Conservation (phyloP, 1,140 invertebrate genomes). For the Myzus persicae region DNA sequence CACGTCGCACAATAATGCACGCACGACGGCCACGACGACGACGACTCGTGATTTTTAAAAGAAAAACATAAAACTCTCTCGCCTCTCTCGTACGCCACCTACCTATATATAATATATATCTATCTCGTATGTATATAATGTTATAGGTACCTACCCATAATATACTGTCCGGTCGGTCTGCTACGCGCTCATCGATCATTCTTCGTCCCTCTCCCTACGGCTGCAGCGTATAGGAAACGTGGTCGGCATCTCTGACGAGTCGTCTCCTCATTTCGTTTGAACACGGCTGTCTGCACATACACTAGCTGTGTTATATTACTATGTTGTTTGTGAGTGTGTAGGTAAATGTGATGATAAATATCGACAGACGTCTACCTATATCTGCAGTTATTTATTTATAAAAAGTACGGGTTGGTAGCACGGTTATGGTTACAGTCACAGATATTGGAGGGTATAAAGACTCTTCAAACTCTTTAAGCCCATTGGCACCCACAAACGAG, state of each 20-base stretch:
- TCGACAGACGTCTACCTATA: not conserved
- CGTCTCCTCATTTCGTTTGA: not conserved
- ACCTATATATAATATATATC: not conserved
- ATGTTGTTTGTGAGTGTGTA: not conserved
- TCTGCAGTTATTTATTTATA: not conserved
- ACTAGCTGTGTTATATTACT: too few species aligned
- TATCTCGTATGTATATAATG: not conserved
- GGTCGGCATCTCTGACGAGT: constrained; percentile 50
- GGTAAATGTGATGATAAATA: not conserved
- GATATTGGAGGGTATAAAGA: not conserved
- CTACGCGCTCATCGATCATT: not conserved
- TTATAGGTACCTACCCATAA: not conserved
- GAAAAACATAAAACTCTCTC: constrained; percentile 44
- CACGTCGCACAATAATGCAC: not conserved
- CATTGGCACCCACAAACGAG: too few species aligned
- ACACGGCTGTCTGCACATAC: not conserved
- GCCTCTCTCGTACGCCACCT: not conserved
- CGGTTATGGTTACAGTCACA: not conserved
- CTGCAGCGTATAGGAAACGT: constrained; percentile 14
- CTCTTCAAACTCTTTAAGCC: too few species aligned
- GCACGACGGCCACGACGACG: constrained; percentile 6
- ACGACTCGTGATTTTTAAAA: constrained; percentile 58
- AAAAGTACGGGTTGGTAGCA: not conserved
- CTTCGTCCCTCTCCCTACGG: not conserved
- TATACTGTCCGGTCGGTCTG: not conserved